Percentiles rank a stretch among this genome's conserved stretches.
Evolutionary conservation across 2,113 vertebrate species (phyloP).

Genomic region (Struthidea cinerea): DNA sequence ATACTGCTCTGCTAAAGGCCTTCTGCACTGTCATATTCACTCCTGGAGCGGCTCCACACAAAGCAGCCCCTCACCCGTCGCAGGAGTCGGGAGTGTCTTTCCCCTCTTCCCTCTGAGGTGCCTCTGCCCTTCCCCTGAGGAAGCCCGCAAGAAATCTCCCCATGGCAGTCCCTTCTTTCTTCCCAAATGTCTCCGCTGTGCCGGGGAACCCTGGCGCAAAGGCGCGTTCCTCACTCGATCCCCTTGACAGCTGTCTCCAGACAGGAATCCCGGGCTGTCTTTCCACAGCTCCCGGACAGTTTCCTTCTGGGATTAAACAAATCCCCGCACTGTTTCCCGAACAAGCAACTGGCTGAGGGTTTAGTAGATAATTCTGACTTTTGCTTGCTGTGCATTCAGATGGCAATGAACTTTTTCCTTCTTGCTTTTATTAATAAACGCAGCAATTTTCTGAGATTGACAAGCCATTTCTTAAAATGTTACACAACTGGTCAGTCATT

Average conservation of each 20-base stretch:
- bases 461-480: background rate
- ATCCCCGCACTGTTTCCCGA: background rate
- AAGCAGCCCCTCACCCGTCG: background rate
- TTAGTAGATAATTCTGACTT: background rate
- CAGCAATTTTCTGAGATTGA: background rate
- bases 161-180: background rate
- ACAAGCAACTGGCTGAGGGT: background rate
- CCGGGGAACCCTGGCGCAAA: background rate
- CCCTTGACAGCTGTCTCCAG: background rate
- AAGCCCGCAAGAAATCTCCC: background rate
- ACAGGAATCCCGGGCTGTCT: background rate
- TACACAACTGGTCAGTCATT: background rate
- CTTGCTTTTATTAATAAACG: rapidly evolving
- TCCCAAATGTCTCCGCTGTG: background rate
- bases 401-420: background rate
- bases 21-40: background rate
- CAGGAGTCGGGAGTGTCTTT: background rate
- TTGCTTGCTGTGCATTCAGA: background rate
- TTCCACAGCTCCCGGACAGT: background rate
- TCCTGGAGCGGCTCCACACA: background rate
- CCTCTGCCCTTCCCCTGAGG: background rate
- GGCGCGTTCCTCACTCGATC: background rate
- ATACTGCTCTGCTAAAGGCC: rapidly evolving
- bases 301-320: slow-evolving; percentile 19
- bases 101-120: background rate